These are phyloP conservation scores for Lycaon pictus DNA, from an alignment of 2,113 vertebrate species.

Conservation along the genomic window DNA sequence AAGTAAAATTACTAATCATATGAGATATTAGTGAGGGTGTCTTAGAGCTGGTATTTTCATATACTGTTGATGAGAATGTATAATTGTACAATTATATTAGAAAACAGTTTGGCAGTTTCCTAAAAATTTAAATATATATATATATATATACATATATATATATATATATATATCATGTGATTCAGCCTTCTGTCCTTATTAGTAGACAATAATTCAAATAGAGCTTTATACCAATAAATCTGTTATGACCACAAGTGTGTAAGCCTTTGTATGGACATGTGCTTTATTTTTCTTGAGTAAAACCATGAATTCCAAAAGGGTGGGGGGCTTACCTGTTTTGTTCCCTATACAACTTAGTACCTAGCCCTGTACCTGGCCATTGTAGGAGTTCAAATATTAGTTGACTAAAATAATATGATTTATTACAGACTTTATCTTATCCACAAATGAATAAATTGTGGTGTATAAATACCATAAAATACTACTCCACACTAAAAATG, in stretches of 20 bases:
- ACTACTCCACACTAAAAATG: not conserved
- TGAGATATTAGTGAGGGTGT: not conserved
- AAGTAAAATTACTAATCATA: constrained; percentile 40
- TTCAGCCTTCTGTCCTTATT: not conserved
- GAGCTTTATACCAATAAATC: not conserved
- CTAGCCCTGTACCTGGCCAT: not conserved
- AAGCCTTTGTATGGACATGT: not conserved
- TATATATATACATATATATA: no score
- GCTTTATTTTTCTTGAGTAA: not conserved
- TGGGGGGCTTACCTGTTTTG: not conserved
- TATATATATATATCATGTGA: not conserved
- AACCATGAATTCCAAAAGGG: not conserved
- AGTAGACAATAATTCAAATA: not conserved
- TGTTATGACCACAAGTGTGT: not conserved
- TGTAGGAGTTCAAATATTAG: not conserved
- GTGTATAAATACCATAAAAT: not conserved
- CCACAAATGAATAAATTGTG: not conserved
- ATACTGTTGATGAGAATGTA: not conserved
- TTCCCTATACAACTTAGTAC: not conserved
- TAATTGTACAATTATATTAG: not conserved
- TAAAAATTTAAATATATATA: not conserved
- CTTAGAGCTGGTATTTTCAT: not conserved
- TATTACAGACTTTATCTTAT: not conserved
- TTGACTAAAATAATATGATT: not conserved
- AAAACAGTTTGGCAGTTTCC: not conserved